These are phyloP conservation scores for Brachypalpus laphriformis DNA, from an alignment of 2,888 invertebrate genomes.

Conservation along the genomic window DNA sequence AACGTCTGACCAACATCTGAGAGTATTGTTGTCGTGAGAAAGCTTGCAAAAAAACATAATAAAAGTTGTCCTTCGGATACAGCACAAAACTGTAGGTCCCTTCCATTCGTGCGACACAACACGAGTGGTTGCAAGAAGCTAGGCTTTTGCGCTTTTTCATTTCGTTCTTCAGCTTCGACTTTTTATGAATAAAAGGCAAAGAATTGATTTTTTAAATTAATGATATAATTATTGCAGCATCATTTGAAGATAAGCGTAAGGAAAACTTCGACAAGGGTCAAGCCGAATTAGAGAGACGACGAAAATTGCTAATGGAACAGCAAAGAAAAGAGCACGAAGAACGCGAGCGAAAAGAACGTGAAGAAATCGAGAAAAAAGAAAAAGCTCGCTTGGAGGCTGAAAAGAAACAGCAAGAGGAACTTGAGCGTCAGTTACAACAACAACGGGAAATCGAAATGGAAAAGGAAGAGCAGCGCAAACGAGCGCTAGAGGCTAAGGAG, in stretches of 20 bases:
- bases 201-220: too few relatives aligned
- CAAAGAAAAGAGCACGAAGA: slow-evolving; percentile 96
- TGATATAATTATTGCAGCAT: slow-evolving; percentile 82
- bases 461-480: slow-evolving; percentile 90
- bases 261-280: slow-evolving; percentile 99
- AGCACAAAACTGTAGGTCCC: too few relatives aligned
- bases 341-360: slow-evolving; percentile 95
- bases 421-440: slow-evolving; percentile 90
- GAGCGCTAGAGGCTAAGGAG: slow-evolving; percentile 91
- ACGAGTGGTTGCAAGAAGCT: too few relatives aligned
- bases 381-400: slow-evolving; percentile 89
- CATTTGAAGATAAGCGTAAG: slow-evolving; percentile 97
- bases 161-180: too few relatives aligned
- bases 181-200: too few relatives aligned
- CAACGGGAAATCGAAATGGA: slow-evolving; percentile 90
- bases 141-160: too few relatives aligned
- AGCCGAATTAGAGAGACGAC: slow-evolving; percentile 95
- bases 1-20: too few relatives aligned
- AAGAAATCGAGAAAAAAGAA: slow-evolving; percentile 94
- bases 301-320: slow-evolving; percentile 94
- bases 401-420: slow-evolving; percentile 93
- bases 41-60: too few relatives aligned
- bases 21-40: too few relatives aligned
- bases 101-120: too few relatives aligned
- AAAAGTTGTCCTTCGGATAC: too few relatives aligned